Percentiles rank a stretch among this genome's conserved stretches.
Conservation (phyloP, 30 jellyfish, hydroid and myxozoan species). For the Chrysaora quinquecirrha region DNA sequence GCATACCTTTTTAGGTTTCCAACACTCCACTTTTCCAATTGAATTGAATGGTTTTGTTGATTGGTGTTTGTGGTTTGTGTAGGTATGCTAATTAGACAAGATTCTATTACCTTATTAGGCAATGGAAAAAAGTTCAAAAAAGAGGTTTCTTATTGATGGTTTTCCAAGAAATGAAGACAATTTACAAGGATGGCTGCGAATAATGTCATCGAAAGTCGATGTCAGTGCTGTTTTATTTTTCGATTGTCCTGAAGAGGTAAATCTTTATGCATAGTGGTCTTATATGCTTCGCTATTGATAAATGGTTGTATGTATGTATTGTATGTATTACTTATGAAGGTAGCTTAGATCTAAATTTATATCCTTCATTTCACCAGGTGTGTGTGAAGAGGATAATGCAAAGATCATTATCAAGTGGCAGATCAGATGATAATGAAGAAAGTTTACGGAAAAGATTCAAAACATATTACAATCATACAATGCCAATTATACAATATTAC, state of each 20-base stretch:
- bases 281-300: too few species aligned
- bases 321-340: too few species aligned
- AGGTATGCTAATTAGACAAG: too few species aligned
- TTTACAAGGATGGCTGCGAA: conserved; percentile 80
- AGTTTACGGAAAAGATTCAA: conserved; percentile 86
- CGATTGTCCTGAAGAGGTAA: conserved; percentile 95
- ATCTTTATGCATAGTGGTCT: too few species aligned
- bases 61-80: too few species aligned
- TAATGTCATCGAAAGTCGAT: conserved; percentile 81
- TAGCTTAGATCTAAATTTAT: too few species aligned
- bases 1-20: too few species aligned
- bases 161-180: conserved; percentile 97
- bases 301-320: too few species aligned
- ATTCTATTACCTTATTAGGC: too few species aligned
- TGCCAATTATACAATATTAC: conserved; percentile 80
- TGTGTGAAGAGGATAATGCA: conserved; percentile 88
- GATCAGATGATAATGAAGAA: conserved; percentile 96
- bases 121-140: conserved; percentile 72
- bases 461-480: conserved; percentile 76
- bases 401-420: conserved; percentile 89
- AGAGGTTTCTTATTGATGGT: conserved; percentile 89
- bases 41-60: too few species aligned
- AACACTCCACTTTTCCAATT: too few species aligned
- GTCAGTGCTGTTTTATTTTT: conserved; percentile 82
- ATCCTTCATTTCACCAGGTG: conserved; percentile 61